These are phyloP conservation scores for Hafferia zeledoni DNA, from an alignment of 2,797 vertebrate species.

Conservation along the genomic window DNA sequence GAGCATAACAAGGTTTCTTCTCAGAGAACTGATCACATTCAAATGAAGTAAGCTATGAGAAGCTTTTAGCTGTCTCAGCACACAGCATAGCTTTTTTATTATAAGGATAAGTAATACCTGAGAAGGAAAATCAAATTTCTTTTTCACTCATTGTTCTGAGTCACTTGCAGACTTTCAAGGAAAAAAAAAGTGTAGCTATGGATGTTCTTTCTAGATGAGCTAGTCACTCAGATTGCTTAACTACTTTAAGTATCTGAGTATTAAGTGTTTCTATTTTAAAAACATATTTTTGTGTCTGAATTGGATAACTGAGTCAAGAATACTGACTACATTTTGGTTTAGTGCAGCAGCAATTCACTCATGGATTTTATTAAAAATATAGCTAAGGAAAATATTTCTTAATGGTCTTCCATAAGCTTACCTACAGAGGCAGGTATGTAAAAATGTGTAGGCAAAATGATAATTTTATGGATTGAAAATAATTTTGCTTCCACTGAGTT, in stretches of 20 bases:
- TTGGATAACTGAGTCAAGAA: background rate
- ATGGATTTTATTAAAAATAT: background rate
- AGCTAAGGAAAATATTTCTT: background rate
- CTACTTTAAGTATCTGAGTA: background rate
- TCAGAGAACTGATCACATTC: background rate
- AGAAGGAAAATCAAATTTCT: background rate
- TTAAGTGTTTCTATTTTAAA: constrained; percentile 5
- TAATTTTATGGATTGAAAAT: background rate
- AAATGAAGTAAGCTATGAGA: background rate
- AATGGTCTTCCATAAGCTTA: background rate
- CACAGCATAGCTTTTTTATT: background rate
- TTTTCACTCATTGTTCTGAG: background rate
- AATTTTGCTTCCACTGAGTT: background rate
- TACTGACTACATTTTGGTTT: background rate
- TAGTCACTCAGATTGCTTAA: background rate
- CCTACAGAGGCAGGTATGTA: background rate
- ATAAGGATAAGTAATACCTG: background rate
- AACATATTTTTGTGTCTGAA: background rate
- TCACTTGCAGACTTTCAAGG: background rate
- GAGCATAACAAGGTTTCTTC: background rate
- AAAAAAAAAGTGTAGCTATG: background rate
- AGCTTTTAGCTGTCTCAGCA: constrained; percentile 13
- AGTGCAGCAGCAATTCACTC: background rate
- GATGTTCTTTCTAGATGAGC: background rate
- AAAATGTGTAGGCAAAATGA: background rate